Evolutionary conservation across 1,140 invertebrate species (phyloP), one percentile per base, ranked within the genome.

Genomic region (Eupristina koningsbergeri): DNA sequence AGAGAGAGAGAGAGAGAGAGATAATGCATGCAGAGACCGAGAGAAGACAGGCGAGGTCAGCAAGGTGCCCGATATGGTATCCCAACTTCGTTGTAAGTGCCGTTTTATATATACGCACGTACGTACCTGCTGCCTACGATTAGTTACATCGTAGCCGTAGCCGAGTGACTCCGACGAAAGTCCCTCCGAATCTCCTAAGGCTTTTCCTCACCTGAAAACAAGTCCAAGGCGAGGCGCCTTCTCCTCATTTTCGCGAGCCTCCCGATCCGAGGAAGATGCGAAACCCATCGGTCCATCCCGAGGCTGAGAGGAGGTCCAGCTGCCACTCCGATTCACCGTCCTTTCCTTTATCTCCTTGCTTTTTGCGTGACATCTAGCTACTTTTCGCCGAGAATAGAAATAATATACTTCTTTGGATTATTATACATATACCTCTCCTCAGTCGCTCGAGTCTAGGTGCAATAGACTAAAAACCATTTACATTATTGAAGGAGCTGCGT

Each of bases 51-150:
- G 89, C 92, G 92, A 92, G 92, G 92, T 92, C 91, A 91, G 89
- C 91, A 88, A 92, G 91, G 89, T 92, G 89, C 92, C 91, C 89
- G 91, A 92, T 92, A 92, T 92, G 92, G 92, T 92, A 91, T 90
- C 88, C 91, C 87, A 87, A 87, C 89, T 88, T 86, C 87, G 87
- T 85, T 86, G 88, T 89, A 89, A 90, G 89, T 89, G 88, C 88
- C 87, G 89, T 90, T 90, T 92, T 87, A 89, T 88, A 87, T 58
- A 58, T 58, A 58, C 53, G 22, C 87, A 88, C 86, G 26, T 58
- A 58, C 53, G 22, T 87, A 88, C 86, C 87, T 88, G 84, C 89
- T 88, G 87, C 88, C 90, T 89, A 91, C 90, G 90, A 91, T 89
- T 88, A 88, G 88, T 87, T 86, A 85, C 85, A 86, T 87, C 87